Percentiles rank a stretch among this genome's conserved stretches.
Conservation (phyloP, 2,113 vertebrate species). For the Lophochroa leadbeateri region DNA sequence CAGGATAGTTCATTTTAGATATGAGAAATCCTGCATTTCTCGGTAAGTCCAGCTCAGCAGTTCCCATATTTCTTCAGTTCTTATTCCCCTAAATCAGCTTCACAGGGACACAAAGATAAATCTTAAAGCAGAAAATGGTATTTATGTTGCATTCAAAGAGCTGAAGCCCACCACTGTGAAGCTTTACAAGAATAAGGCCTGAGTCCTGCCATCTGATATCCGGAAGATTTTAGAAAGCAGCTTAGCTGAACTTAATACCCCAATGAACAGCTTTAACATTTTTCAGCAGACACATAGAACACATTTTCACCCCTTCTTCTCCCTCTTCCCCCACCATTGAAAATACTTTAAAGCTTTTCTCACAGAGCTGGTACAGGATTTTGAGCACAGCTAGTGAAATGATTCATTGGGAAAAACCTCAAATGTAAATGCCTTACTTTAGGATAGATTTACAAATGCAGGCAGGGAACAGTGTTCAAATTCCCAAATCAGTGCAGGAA, state of each 20-base stretch:
- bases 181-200: not conserved
- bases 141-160: not conserved
- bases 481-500: not conserved
- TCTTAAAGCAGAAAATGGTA: not conserved
- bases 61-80: not conserved
- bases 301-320: not conserved
- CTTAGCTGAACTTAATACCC: not conserved
- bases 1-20: not conserved
- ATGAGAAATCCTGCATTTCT: not conserved
- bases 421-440: not conserved
- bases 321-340: not conserved
- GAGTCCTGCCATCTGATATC: not conserved
- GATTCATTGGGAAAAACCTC: not conserved
- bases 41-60: not conserved
- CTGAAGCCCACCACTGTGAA: not conserved
- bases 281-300: not conserved
- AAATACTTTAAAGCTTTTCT: not conserved
- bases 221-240: conserved; percentile 1
- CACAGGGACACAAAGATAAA: not conserved
- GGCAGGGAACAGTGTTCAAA: not conserved
- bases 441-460: not conserved
- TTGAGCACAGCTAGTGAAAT: not conserved
- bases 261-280: not conserved
- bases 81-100: not conserved
- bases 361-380: not conserved